Evolutionary conservation across 2,113 vertebrate species (phyloP).

Genomic region (Scopus umbretta): DNA sequence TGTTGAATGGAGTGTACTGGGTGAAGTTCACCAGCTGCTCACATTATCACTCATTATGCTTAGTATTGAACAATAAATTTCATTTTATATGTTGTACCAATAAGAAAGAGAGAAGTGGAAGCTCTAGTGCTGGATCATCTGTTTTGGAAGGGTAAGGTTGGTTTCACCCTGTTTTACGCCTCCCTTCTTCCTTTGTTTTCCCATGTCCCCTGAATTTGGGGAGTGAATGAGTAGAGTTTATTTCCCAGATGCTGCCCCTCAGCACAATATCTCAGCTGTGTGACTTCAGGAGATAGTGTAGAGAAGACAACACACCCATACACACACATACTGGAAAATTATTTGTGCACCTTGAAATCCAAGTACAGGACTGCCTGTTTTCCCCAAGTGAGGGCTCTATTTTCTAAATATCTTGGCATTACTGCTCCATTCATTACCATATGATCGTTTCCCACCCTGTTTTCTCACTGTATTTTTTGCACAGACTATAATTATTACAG

Average conservation of each 20-base stretch:
- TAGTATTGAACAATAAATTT: background rate
- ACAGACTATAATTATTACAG: constrained; percentile 66
- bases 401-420: constrained; percentile 37
- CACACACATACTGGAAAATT: background rate
- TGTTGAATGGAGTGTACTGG: background rate
- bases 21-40: background rate
- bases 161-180: background rate
- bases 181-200: background rate
- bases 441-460: constrained; percentile 63
- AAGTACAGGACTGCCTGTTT: background rate
- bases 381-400: constrained; percentile 5
- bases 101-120: background rate
- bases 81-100: background rate
- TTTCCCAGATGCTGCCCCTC: background rate
- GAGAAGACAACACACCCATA: background rate
- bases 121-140: background rate
- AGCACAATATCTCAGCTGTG: background rate
- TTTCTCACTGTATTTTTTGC: constrained; percentile 60
- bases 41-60: background rate
- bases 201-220: background rate
- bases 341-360: constrained; percentile 1
- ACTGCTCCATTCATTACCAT: constrained; percentile 4
- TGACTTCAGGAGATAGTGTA: background rate
- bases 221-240: background rate
- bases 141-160: background rate